A percentile compares a stretch with the other conserved stretches of the same genome.
phyloP scores from a whole-genome alignment of 2,888 invertebrate genomes.

The Spodoptera picta region DNA sequence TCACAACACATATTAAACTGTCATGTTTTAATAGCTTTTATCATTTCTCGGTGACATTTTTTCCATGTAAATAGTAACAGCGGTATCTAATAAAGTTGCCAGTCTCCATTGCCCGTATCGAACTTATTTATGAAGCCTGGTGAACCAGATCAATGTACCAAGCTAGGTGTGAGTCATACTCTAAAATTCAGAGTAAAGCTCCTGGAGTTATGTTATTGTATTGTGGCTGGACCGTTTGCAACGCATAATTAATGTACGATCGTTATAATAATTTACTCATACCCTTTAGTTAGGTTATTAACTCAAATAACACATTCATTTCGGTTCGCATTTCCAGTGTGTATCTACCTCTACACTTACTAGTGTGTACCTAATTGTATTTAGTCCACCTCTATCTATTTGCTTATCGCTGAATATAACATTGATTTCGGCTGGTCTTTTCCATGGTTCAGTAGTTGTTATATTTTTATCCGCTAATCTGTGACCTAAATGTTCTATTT shows the following conservation, averaged over 20 bases:
- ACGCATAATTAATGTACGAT: slow-evolving; percentile 51
- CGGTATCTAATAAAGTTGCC: slow-evolving; percentile 70
- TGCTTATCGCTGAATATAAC: slow-evolving; percentile 19
- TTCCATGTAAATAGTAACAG: slow-evolving; percentile 56
- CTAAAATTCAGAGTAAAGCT: slow-evolving; percentile 54
- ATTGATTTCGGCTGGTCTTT: slow-evolving; percentile 18
- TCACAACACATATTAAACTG: slow-evolving; percentile 77
- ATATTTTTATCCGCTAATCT: slow-evolving; percentile 35
- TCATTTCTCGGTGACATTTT: slow-evolving; percentile 66
- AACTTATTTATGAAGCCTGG: slow-evolving; percentile 71
- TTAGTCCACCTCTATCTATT: slow-evolving; percentile 17
- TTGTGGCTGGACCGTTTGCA: slow-evolving; percentile 41
- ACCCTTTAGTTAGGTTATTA: slow-evolving; percentile 46
- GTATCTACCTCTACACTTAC: slow-evolving; percentile 2
- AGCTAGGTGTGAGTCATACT: slow-evolving; percentile 54
- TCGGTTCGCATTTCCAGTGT: slow-evolving; percentile 11
- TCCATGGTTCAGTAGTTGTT: slow-evolving; percentile 34
- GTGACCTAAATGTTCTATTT: slow-evolving; percentile 32
- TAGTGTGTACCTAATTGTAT: slow-evolving; percentile 4
- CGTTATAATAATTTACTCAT: slow-evolving; percentile 52
- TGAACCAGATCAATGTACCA: slow-evolving; percentile 49
- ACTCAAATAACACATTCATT: slow-evolving; percentile 38
- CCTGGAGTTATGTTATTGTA: slow-evolving; percentile 49
- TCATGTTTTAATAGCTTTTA: slow-evolving; percentile 74
- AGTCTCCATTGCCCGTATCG: slow-evolving; percentile 70